Evolutionary conservation across 2,888 invertebrate genomes (phyloP), one percentile per base, ranked within the genome.

Genomic region (Heliothis peltigera): DNA sequence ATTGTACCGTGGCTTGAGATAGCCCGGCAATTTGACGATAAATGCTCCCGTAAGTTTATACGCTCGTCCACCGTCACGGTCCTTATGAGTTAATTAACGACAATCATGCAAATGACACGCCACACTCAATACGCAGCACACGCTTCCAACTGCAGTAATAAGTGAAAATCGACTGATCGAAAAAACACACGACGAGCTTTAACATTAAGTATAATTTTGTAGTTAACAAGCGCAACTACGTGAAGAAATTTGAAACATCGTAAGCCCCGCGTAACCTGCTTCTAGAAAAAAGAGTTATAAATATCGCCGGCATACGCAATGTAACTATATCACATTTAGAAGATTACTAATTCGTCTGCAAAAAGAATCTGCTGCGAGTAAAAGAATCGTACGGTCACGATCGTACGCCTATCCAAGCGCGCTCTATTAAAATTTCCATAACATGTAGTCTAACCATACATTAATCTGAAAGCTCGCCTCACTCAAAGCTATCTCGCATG

Each of bases 381-480:
- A 53, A 75, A 63, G 44, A 69, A 80, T 68, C 60, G 44, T 70
- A 68, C 57, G 60, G 54, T 72, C 78, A 73, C 66, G 63, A 75
- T 62, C 64, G 28, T 54, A 55, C 59, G 61, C 64, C 55, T 66
- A 62, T n/a, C 25, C 21, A 58, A 74, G 66, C 64, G 51, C 48
- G 83, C 83, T 86, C 88, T 87, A 91, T 91, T 89, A 91, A 89
- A 89, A 91, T 90, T 89, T 88, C 88, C 90, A 91, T 91, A 91
- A 87, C 86, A 83, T 83, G 87, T 83, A 84, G 85, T 84, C 86
- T 83, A 91, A 89, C 90, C 88, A 88, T 89, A 86, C 87, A 92
- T 92, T 92, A 92, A 89, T 89, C 88, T 91, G 88, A 91, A 88
- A 92, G 90, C 90, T 85, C 84, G 84, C 86, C 79, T 88, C 88